Evolutionary conservation across 2,888 invertebrate genomes (phyloP).

Genomic region (Melieria crassipennis): DNA sequence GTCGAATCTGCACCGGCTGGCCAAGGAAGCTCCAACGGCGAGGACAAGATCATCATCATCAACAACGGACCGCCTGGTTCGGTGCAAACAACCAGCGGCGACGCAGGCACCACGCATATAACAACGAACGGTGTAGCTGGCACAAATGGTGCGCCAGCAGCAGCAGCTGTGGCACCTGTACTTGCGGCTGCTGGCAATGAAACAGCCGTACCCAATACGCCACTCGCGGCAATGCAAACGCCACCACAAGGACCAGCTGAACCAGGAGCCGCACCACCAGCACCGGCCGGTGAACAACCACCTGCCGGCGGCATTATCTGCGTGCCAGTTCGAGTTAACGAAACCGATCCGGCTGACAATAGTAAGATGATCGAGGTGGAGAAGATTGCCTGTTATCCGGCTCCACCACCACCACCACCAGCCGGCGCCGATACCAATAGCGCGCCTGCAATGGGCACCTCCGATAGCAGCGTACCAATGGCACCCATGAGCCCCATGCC

Average conservation of each 20-base stretch:
- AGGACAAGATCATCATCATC: constrained; percentile 62
- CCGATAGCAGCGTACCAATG: constrained; percentile 49
- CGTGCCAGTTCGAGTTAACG: constrained; percentile 60
- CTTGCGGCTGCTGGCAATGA: constrained; percentile 39
- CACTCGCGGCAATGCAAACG: constrained; percentile 45
- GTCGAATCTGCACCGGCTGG: constrained; percentile 49
- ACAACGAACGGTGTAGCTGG: constrained; percentile 44
- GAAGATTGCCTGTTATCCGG: constrained; percentile 62
- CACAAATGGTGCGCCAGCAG: constrained; percentile 40
- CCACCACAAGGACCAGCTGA: constrained; percentile 29
- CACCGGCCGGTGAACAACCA: constrained; percentile 34
- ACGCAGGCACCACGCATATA: constrained; percentile 49
- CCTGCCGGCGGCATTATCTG: constrained; percentile 60
- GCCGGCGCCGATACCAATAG: constrained; percentile 44
- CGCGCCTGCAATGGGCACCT: constrained; percentile 15
- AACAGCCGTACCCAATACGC: constrained; percentile 40
- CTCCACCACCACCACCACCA: constrained; percentile 51
- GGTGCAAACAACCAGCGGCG: constrained; percentile 52
- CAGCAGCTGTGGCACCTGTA: constrained; percentile 41
- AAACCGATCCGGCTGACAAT: constrained; percentile 62
- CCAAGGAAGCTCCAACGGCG: constrained; percentile 47
- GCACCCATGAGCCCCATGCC: constrained; percentile 46
- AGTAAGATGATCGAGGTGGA: constrained; percentile 59
- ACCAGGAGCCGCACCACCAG: constrained; percentile 31
- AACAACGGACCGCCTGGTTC: constrained; percentile 58